Evolutionary conservation across 2,888 invertebrate genomes (phyloP), one percentile per base, ranked within the genome.

Genomic region (Lasioglossum zephyrum): DNA sequence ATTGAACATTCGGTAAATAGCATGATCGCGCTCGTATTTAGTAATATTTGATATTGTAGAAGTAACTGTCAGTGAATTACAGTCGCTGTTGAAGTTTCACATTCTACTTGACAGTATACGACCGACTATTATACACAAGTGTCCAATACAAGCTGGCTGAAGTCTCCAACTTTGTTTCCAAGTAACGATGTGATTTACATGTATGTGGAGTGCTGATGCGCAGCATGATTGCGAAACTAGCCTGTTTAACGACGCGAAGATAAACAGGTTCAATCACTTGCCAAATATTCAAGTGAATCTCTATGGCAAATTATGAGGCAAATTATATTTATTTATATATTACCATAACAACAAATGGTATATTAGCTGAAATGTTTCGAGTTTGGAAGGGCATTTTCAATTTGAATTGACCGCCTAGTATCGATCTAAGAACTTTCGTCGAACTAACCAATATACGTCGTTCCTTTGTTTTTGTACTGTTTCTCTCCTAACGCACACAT

Each of bases 111-210:
- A 66, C 36, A 36, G 66, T 66, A 3, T 36, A 36, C 8, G 18
- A 8, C 66, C 36, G 18, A 69, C 69, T 39, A 39, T 41, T 69
- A n/a, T 69, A 39, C 69, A 36, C 39, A 69, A 22, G 69, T 69
- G 69, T 69, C 66, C 66, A 69, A 39, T 69, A 69, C 69, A 39
- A 63, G 69, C 69, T 69, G 39, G 11, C 11, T 22, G 69, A 22
- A 69, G 69, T 39, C 18, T 11, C 39, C 22, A 69, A 69, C 69
- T 69, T 69, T 69, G 69, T 39, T 69, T n/a, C 18, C 39, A 69
- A 69, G 39, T 39, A 69, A 39, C 22, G 69, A 39, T 31, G 60
- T 31, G 16, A 26, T 13, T 63, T 53, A 53, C 53, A 69, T 22
- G 39, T 39, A 39, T 22, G 69, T 41, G 39, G 39, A 41, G 39